Evolutionary conservation across 1,140 invertebrate species (phyloP), one percentile per base, ranked within the genome.

Genomic region (Fragariocoptes setiger): DNA sequence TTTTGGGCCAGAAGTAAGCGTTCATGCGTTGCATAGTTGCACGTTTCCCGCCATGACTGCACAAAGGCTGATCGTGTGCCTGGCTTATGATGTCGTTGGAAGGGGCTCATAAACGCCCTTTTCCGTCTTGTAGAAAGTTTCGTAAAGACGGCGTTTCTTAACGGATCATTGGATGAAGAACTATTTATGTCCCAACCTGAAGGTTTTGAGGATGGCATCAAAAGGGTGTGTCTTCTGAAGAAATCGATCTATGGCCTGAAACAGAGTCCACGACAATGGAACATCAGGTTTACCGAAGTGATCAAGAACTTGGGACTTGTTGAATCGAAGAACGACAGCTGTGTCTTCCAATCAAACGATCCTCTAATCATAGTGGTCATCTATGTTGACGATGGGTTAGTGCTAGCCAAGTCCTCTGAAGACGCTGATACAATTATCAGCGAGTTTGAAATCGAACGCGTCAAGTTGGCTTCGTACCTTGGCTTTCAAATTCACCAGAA

Each of bases 381-480:
- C 3, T 62, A 62, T 54, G 59, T 63, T 12, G 61, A 64, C 50
- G 60, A 63, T 52, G 56, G 55, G n/a, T 41, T 61, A 19, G 46
- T 59, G 39, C 52, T 46, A 54, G 45, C 39, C 8, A 40, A 16
- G 5, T 8, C 5, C n/a, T 8, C 18, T 8, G 16, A 19, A 38
- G 5, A 8, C 8, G 8, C 12, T 8, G 8, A 5, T 5, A 38
- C 8, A 8, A 5, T 38, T 8, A 18, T 43, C 14, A 18, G 19
- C n/a, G 17, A 45, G 25, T 53, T 55, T 36, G 38, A 52, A 43
- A 48, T 55, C 4, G 49, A 36, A 19, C n/a, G 14, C 3, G 17
- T 19, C 4, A 4, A 39, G n/a, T 42, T 18, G 16, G 25, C 38
- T 3, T 41, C 25, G 13, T 43, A 18, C 16, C 5, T 44, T 4